Base-by-base conservation (phyloP, 2,888 invertebrate genomes). In the Agrypnus murinus region DNA sequence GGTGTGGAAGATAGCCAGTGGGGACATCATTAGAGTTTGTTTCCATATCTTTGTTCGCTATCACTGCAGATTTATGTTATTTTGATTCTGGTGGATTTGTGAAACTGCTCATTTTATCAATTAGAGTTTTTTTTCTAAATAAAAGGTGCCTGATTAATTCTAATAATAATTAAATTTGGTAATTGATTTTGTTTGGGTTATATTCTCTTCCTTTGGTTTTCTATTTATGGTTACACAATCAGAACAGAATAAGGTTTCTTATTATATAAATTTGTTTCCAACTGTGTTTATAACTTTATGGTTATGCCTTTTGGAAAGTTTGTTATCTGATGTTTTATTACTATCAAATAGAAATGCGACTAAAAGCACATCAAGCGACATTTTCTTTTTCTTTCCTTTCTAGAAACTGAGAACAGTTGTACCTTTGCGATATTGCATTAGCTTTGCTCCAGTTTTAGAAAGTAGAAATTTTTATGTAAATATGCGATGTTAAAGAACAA, bases 31-130 rank as follows among this genome's bases (percentile, higher is more conserved):
- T 36, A 59, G 45, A 58, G 58, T 59, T 64, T 64, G 55, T 48
- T 55, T 57, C 45, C 57, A 65, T 57, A 65, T 57, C 65, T 65
- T 65, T 45, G 65, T 57, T 66, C 45, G 19, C 50, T 43, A 64
- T 64, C 55, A 45, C 43, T 34, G 57, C 45, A 45, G 45, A 65
- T 65, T 65, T 57, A 57, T 65, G 57, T 57, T 45, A 34, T n/a
- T 19, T 14, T 45, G 34, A 34, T 43, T 46, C 43, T 43, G 36
- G 34, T 31, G 32, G 46, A 65, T 65, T 62, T 34, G 46, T 34
- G 46, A 59, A 58, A 59, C 55, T 45, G 57, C 31, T 57, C 64
- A 57, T 43, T 58, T 55, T 65, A 43, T 55, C 65, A 65, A 65
- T 65, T 57, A 65, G 65, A 31, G 55, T 25, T 57, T 58, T n/a